phyloP scores from a whole-genome alignment of 2,797 vertebrate genomes.

The Limnodromus scolopaceus region DNA sequence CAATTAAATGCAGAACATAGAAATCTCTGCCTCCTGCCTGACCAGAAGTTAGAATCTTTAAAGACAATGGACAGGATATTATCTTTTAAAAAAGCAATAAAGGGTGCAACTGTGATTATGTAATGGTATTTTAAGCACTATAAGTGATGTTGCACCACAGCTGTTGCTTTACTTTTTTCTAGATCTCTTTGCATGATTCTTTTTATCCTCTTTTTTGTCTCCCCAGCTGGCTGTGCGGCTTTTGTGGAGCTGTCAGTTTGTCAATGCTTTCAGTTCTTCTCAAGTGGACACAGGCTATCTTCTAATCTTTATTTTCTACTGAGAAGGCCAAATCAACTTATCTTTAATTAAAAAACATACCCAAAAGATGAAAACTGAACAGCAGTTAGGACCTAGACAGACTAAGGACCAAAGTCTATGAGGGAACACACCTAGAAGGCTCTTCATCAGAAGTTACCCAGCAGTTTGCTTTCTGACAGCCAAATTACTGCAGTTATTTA shows the following conservation, averaged over 20 bases:
- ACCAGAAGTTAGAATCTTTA: background rate
- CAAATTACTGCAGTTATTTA: background rate
- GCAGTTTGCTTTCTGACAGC: background rate
- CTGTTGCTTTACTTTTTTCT: background rate
- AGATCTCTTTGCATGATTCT: background rate
- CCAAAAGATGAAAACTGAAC: background rate
- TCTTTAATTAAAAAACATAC: background rate
- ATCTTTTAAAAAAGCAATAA: background rate
- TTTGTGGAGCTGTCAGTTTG: background rate
- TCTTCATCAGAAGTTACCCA: background rate
- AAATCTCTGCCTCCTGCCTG: background rate
- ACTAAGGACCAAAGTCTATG: background rate
- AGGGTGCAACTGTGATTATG: background rate
- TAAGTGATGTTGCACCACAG: background rate
- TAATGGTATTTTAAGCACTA: background rate
- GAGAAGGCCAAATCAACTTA: background rate
- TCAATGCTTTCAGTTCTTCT: background rate
- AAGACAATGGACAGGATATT: background rate
- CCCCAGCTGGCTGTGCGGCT: background rate
- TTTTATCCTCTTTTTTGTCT: background rate
- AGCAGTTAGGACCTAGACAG: background rate
- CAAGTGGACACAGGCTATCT: background rate
- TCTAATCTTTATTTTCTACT: background rate
- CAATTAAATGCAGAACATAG: background rate
- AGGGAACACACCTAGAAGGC: background rate